These are phyloP conservation scores for Sarcophaga bullata DNA, from an alignment of 1,140 invertebrate genomes.

Conservation along the genomic window DNA sequence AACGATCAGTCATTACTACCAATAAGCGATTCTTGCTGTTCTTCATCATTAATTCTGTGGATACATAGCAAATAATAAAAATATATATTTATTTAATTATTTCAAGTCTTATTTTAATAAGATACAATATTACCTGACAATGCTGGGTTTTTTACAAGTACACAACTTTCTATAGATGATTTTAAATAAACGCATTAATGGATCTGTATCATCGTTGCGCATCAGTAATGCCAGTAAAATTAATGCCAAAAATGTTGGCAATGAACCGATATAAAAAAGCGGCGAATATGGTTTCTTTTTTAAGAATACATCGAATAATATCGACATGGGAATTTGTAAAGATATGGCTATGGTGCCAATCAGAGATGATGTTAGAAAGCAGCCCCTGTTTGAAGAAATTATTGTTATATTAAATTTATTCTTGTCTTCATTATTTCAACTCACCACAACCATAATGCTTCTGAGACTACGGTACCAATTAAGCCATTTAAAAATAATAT, in stretches of 20 bases:
- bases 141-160: slow-evolving; percentile 67
- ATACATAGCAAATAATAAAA: slow-evolving; percentile 42
- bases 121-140: slow-evolving; percentile 65
- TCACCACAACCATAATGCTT: slow-evolving; percentile 90
- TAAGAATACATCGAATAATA: slow-evolving; percentile 82
- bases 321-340: slow-evolving; percentile 86
- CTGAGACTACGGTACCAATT: slow-evolving; percentile 86
- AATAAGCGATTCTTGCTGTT: slow-evolving; percentile 80
- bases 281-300: slow-evolving; percentile 79
- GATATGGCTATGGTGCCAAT: slow-evolving; percentile 85
- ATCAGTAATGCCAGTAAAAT: slow-evolving; percentile 79
- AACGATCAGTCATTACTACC: slow-evolving; percentile 63
- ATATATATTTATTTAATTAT: slow-evolving; percentile 42
- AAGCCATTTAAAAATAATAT: slow-evolving; percentile 85
- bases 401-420: slow-evolving; percentile 50
- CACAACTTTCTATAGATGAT: slow-evolving; percentile 70
- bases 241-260: slow-evolving; percentile 84
- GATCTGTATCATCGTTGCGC: slow-evolving; percentile 89
- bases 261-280: slow-evolving; percentile 81
- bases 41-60: slow-evolving; percentile 74
- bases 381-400: slow-evolving; percentile 74
- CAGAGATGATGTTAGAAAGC: slow-evolving; percentile 88
- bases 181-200: slow-evolving; percentile 74
- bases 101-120: slow-evolving; percentile 35
- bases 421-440: slow-evolving; percentile 5